Base-by-base conservation (phyloP, 2,113 vertebrate genomes). In the Trogon melanurus region DNA sequence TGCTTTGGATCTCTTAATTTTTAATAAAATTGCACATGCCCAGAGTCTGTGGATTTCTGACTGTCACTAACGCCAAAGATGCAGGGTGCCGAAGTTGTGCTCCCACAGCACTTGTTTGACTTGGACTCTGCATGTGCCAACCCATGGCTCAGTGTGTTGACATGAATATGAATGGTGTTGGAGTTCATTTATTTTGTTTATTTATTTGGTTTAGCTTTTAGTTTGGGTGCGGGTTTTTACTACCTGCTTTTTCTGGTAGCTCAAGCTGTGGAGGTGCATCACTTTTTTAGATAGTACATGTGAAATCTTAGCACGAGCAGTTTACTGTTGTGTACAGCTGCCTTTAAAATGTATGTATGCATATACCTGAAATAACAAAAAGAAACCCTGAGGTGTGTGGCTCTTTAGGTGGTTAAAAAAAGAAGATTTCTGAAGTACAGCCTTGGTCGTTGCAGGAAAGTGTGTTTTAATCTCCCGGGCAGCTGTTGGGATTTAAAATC, bases 1-100 rank as follows among this genome's bases (percentile, higher is more conserved):
- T 64, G 88, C 81, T 88, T 92, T 97, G 74, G 50, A 82, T 67
- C 66, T 85, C 53, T 54, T 48, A 6, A 79, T 96, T 96, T 94
- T 91, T 85, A 91, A 94, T 96, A 94, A 91, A 94, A 93, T 48
- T 51, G 72, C 54, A 56, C 0, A 0, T 93, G 61, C 82, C 85
- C 70, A 32, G 81, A 72, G 48, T 16, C 53, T 48, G 22, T 80
- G 84, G 66, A 21, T 95, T 87, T 79, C 66, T 79, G 70, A 71
- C 57, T 60, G 12, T 93, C 48, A 75, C 89, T 11, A 15, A 45
- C 47, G 26, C 47, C 56, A 23, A 9, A 51, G 36, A 25, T 11
- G 0, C 1, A 86, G 25, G 58, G 13, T 85, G 71, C 34, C 9
- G 44, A 8, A 74, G 23, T 7, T 79, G 11, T 38, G 1, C 15